Percentiles rank a stretch among this genome's conserved stretches.
Conservation (phyloP, 1,140 invertebrate species). For the Drosophila neocordata region DNA sequence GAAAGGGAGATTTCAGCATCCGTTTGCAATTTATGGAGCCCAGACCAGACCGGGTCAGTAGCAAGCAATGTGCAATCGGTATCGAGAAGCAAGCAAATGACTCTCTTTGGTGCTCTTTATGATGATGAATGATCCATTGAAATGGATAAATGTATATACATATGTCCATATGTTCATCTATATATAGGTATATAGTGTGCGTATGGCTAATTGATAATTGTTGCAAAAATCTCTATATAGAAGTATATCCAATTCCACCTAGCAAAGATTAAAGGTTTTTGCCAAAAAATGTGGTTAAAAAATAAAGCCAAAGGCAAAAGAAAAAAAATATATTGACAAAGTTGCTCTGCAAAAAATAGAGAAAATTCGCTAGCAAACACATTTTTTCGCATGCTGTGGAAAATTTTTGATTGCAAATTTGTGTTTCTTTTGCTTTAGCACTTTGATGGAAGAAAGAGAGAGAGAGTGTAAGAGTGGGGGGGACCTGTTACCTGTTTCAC, state of each 20-base stretch:
- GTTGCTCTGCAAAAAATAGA: constrained; percentile 15
- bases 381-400: constrained; percentile 28
- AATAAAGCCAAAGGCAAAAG: no score
- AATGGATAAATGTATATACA: constrained; percentile 27
- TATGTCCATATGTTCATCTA: constrained; percentile 44
- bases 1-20: constrained; percentile 27
- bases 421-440: constrained; percentile 55
- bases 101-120: constrained; percentile 73
- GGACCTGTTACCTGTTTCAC: background rate
- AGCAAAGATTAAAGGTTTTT: background rate
- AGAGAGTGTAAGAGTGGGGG: background rate
- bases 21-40: constrained; percentile 75
- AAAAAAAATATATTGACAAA: constrained; percentile 23
- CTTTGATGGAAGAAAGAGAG: background rate
- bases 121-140: constrained; percentile 61
- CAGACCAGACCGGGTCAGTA: constrained; percentile 22
- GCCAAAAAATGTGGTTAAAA: background rate
- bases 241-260: background rate
- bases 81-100: constrained; percentile 59
- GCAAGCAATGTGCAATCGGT: constrained; percentile 19
- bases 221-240: constrained; percentile 23
- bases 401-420: constrained; percentile 75
- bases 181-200: no score
- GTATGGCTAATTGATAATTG: constrained; percentile 27
- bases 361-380: constrained; percentile 19